Conservation (phyloP, 2,888 invertebrate genomes). For the Protonemura montana region DNA sequence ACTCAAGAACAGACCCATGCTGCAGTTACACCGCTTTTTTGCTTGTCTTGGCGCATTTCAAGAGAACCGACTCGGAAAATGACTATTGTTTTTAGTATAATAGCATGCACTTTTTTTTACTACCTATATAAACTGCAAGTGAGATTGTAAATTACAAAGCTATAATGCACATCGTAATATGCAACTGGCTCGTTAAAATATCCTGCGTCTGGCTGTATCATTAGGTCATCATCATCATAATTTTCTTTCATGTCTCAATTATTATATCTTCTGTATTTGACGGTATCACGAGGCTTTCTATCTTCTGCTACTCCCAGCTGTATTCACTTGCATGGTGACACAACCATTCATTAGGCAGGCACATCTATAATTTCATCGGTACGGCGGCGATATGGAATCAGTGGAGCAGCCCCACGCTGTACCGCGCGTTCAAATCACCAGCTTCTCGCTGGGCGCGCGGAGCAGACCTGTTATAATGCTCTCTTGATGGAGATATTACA, state of each 20-base stretch:
- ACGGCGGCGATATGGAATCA: background rate
- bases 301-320: background rate
- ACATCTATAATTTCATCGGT: conserved; percentile 18
- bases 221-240: conserved; percentile 38
- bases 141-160: background rate
- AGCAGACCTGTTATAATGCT: conserved; percentile 7
- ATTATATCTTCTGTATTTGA: conserved; percentile 13
- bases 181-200: conserved; percentile 17
- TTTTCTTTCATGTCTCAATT: conserved; percentile 46
- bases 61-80: background rate
- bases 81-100: background rate
- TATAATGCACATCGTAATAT: conserved; percentile 7
- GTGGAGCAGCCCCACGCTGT: background rate
- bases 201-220: background rate
- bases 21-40: background rate
- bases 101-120: background rate
- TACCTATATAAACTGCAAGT: background rate
- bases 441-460: background rate
- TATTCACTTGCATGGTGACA: background rate
- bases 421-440: background rate
- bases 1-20: background rate
- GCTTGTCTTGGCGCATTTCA: background rate
- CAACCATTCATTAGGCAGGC: conserved; percentile 22
- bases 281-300: background rate
- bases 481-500: conserved; percentile 12